Evolutionary conservation across 2,888 invertebrate species (phyloP).

Genomic region (Steinernema carpocapsae): DNA sequence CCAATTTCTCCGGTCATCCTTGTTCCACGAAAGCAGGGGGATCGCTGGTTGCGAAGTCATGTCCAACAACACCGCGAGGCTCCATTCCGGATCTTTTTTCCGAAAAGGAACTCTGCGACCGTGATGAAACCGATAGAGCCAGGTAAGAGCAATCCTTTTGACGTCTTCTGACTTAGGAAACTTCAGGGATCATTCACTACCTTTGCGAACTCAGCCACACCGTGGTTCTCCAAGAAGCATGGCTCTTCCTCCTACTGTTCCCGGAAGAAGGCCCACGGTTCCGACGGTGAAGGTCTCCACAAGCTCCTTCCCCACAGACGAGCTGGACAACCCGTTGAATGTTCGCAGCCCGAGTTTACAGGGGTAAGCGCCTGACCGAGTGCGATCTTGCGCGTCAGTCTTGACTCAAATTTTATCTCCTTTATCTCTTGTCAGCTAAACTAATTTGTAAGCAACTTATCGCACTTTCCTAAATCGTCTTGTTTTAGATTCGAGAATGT

Average conservation of each 20-base stretch:
- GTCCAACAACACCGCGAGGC: constrained; percentile 67
- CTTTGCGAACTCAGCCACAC: background rate
- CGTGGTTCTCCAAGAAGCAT: background rate
- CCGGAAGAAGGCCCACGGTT: constrained; percentile 21
- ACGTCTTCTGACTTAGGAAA: background rate
- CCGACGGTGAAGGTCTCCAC: constrained; percentile 10
- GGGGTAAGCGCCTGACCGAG: background rate
- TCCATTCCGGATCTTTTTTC: constrained; percentile 62
- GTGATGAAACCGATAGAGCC: constrained; percentile 10
- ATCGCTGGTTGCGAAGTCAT: constrained; percentile 53
- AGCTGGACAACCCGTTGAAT: constrained; percentile 15
- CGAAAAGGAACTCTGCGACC: constrained; percentile 9
- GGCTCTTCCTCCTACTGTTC: background rate
- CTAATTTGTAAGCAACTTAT: no score
- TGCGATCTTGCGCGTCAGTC: no score
- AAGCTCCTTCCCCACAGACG: background rate
- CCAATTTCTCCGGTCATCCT: constrained; percentile 47
- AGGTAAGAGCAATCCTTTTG: background rate
- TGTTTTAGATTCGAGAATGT: constrained; percentile 57
- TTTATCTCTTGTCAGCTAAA: no score
- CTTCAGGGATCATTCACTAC: background rate
- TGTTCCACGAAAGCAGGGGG: constrained; percentile 29
- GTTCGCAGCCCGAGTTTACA: constrained; percentile 10
- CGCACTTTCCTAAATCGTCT: background rate
- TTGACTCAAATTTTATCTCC: no score